phyloP scores from a whole-genome alignment of 2,888 invertebrate species.

The Chloroclysta siterata region DNA sequence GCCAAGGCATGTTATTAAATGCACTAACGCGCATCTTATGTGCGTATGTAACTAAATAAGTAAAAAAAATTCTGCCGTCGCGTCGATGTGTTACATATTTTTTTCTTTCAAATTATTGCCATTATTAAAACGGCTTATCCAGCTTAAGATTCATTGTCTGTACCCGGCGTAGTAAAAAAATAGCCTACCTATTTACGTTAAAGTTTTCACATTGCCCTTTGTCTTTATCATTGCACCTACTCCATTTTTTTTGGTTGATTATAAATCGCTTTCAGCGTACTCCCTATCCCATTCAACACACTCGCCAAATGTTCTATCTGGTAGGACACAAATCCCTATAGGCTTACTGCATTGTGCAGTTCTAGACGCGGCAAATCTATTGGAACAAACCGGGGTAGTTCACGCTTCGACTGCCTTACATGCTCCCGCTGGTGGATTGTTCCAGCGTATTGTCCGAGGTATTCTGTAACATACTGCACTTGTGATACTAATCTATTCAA shows the following conservation, averaged over 20 bases:
- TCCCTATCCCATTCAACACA: conserved; percentile 23
- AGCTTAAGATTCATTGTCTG: too few species aligned
- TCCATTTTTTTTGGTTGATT: neutral
- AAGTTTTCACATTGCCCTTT: too few species aligned
- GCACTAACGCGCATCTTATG: too few species aligned
- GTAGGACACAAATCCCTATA: conserved; percentile 64
- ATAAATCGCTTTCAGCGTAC: conserved; percentile 33
- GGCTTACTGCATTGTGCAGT: conserved; percentile 69
- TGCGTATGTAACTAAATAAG: too few species aligned
- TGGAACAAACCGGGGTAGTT: conserved; percentile 57
- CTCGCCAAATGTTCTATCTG: conserved; percentile 56
- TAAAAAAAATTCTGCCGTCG: too few species aligned
- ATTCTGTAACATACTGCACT: conserved; percentile 5
- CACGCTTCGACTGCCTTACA: conserved; percentile 37
- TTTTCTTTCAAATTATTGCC: too few species aligned
- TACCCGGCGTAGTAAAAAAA: too few species aligned
- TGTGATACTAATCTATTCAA: neutral
- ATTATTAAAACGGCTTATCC: too few species aligned
- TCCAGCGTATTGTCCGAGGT: conserved; percentile 20
- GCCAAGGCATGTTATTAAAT: too few species aligned
- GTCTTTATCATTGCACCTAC: too few species aligned
- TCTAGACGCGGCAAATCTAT: conserved; percentile 61
- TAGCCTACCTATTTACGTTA: too few species aligned
- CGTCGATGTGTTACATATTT: too few species aligned
- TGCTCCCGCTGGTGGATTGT: conserved; percentile 34